These are phyloP conservation scores for Hexactinellida sp. DNA, from an alignment of 37 sponge, comb jelly and placozoan genomes.

Conservation along the genomic window DNA sequence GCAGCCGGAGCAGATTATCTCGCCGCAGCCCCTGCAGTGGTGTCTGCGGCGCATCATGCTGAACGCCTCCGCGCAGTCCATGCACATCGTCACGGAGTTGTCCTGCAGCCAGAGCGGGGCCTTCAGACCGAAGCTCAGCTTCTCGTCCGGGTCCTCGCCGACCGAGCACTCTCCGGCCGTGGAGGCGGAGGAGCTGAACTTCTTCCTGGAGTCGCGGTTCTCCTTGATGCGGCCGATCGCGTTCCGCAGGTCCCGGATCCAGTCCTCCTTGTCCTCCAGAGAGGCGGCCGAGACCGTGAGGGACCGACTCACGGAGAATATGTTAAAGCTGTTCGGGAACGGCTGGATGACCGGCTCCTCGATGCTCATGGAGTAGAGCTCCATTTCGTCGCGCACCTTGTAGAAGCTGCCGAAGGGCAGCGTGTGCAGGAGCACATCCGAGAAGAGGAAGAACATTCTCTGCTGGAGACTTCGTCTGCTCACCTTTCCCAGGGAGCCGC, in stretches of 20 bases:
- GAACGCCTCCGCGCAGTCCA: conserved; percentile 60
- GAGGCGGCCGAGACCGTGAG: conserved; percentile 43
- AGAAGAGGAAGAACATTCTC: conserved; percentile 69
- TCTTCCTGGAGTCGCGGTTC: not conserved
- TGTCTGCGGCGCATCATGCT: conserved; percentile 71
- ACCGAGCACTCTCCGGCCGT: not conserved
- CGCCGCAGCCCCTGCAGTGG: conserved; percentile 90
- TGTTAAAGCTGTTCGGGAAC: conserved; percentile 40
- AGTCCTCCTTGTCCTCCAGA: conserved; percentile 51
- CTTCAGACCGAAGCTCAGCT: not conserved
- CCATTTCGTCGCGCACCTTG: conserved; percentile 51
- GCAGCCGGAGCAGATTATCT: conserved; percentile 72
- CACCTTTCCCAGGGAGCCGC: conserved; percentile 9
- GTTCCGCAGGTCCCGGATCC: conserved; percentile 27
- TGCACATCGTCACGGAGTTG: conserved; percentile 81
- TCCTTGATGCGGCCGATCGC: not conserved
- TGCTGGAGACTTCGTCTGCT: conserved; percentile 12
- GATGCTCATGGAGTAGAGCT: conserved; percentile 12
- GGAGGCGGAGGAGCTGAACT: not conserved
- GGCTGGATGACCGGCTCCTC: conserved; percentile 43
- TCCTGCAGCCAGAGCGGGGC: conserved; percentile 91
- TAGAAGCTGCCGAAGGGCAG: conserved; percentile 21
- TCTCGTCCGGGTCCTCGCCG: not conserved
- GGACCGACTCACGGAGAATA: conserved; percentile 45
- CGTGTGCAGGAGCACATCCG: conserved; percentile 61